Evolutionary conservation across 2,797 vertebrate species (phyloP).

Genomic region (Enteromius argenteus): DNA sequence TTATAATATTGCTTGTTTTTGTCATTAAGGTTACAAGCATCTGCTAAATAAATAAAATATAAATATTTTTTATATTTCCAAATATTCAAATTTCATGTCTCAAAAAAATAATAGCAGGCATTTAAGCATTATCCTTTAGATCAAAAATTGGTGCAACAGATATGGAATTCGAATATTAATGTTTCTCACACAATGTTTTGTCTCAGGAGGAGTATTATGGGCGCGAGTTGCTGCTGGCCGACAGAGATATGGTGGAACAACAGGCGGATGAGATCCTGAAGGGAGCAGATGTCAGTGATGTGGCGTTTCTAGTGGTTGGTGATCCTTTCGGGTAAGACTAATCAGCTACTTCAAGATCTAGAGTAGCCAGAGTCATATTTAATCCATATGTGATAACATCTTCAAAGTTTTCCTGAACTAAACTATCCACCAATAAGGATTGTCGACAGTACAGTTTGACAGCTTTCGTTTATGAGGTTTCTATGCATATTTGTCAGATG

Average conservation of each 20-base stretch:
- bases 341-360: neutral
- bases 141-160: neutral
- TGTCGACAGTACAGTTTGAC: neutral
- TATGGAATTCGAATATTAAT: neutral
- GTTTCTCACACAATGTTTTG: neutral
- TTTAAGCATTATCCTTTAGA: neutral
- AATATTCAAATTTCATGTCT: neutral
- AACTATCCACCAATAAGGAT: neutral
- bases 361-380: neutral
- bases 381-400: neutral
- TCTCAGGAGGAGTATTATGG: constrained; percentile 93
- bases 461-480: constrained; percentile 1
- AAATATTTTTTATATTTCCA: neutral
- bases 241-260: constrained; percentile 93
- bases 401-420: neutral
- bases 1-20: neutral
- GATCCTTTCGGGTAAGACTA: constrained; percentile 66
- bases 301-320: constrained; percentile 95
- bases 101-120: neutral
- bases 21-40: neutral
- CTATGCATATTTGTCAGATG: neutral
- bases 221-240: constrained; percentile 89
- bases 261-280: constrained; percentile 88
- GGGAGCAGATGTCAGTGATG: constrained; percentile 84
- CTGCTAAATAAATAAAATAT: neutral